A percentile compares a stretch with the other conserved stretches of the same genome.
These are phyloP conservation scores for Equus quagga DNA, from an alignment of 2,113 vertebrate species.

Conservation along the genomic window DNA sequence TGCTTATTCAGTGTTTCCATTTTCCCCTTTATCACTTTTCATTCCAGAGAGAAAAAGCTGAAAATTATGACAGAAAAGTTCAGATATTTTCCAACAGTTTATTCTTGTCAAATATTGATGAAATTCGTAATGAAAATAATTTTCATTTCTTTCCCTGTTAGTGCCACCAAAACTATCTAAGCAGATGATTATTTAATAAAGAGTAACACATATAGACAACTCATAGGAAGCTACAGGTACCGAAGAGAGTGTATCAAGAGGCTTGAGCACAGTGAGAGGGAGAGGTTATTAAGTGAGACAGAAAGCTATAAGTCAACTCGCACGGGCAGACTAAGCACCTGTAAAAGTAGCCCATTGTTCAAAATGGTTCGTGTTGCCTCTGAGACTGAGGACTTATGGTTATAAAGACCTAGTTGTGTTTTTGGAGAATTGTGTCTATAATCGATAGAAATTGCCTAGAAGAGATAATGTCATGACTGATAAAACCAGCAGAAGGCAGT, in stretches of 20 bases:
- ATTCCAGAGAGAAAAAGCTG: conserved; percentile 51
- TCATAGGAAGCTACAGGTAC: not conserved
- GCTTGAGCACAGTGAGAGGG: not conserved
- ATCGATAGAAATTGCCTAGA: not conserved
- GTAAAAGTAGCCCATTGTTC: not conserved
- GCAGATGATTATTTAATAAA: conserved; percentile 54
- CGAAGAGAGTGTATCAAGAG: not conserved
- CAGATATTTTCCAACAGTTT: conserved; percentile 53
- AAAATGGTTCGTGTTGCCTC: not conserved
- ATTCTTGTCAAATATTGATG: conserved; percentile 62
- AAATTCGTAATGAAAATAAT: conserved; percentile 43
- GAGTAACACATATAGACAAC: not conserved
- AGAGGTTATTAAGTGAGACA: not conserved
- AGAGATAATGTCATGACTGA: not conserved
- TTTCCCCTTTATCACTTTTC: conserved; percentile 41
- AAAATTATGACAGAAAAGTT: conserved; percentile 48
- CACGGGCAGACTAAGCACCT: not conserved
- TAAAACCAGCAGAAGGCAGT: not conserved
- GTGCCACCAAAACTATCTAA: not conserved
- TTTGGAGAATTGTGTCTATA: not conserved
- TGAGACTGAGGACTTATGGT: not conserved
- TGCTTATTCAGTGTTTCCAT: conserved; percentile 31
- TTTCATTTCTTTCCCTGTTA: not conserved
- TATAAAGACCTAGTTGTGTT: not conserved
- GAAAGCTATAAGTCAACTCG: not conserved